Evolutionary conservation across 2,888 invertebrate species (phyloP).

Genomic region (Osmoderma eremita): DNA sequence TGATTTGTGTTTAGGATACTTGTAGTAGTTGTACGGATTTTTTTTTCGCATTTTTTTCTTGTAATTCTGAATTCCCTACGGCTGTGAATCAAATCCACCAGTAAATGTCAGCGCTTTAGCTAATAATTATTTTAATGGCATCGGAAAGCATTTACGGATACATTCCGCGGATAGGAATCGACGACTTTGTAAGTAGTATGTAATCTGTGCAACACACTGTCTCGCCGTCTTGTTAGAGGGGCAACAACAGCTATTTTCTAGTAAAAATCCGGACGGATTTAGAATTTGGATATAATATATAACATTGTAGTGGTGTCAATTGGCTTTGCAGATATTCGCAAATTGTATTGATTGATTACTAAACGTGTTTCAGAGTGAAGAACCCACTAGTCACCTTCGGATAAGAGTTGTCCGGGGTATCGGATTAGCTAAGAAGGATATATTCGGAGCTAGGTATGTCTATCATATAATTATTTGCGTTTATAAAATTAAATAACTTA

Average conservation of each 20-base stretch:
- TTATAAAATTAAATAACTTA: slow-evolving; percentile 5
- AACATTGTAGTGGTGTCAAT: not conserved
- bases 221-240: not conserved
- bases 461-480: slow-evolving; percentile 8
- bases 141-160: slow-evolving; percentile 62
- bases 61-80: slow-evolving; percentile 35
- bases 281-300: too few species aligned
- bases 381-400: slow-evolving; percentile 83
- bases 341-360: slow-evolving; percentile 18
- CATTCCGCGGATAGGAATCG: slow-evolving; percentile 60
- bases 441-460: slow-evolving; percentile 94
- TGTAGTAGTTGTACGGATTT: slow-evolving; percentile 13
- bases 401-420: slow-evolving; percentile 87
- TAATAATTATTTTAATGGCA: slow-evolving; percentile 58
- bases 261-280: too few species aligned
- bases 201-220: not conserved
- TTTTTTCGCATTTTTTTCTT: slow-evolving; percentile 4
- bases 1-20: slow-evolving; percentile 30
- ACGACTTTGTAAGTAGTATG: slow-evolving; percentile 61
- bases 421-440: slow-evolving; percentile 96
- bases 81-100: slow-evolving; percentile 41
- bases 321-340: slow-evolving; percentile 2
- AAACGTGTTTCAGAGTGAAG: slow-evolving; percentile 71
- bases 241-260: not conserved
- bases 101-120: slow-evolving; percentile 40